A percentile compares a stretch with the other conserved stretches of the same genome.
These are phyloP conservation scores for Hypsibius dujardini DNA, from an alignment of 1,140 invertebrate genomes.

Conservation along the genomic window DNA sequence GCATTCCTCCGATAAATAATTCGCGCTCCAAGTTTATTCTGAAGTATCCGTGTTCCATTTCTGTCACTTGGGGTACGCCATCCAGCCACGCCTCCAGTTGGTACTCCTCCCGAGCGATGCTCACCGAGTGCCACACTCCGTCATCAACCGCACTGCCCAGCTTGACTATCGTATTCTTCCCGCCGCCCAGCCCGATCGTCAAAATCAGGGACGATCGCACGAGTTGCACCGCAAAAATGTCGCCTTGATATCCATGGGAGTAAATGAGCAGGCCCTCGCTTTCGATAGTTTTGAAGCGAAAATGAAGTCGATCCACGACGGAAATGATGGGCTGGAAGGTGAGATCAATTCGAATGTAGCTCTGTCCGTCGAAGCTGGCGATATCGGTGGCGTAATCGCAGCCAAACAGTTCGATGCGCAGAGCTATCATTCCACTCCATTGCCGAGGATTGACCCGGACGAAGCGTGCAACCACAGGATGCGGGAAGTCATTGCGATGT, in stretches of 20 bases:
- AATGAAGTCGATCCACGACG: constrained; percentile 58
- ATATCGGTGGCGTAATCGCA: constrained; percentile 54
- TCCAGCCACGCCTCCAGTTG: background rate
- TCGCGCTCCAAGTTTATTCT: constrained; percentile 24
- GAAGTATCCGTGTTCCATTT: background rate
- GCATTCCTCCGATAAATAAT: constrained; percentile 31
- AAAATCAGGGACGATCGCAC: constrained; percentile 70
- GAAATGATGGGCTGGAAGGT: constrained; percentile 56
- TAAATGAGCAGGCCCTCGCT: constrained; percentile 79
- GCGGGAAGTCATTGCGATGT: constrained; percentile 68
- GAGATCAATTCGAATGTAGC: constrained; percentile 42
- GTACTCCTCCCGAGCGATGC: background rate
- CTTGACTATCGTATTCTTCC: constrained; percentile 35
- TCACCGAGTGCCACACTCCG: constrained; percentile 66
- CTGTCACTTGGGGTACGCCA: background rate
- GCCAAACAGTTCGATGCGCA: constrained; percentile 79
- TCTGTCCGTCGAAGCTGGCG: constrained; percentile 28
- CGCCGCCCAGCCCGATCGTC: constrained; percentile 63
- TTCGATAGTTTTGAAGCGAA: constrained; percentile 76
- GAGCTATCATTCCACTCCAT: constrained; percentile 82
- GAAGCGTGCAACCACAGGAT: constrained; percentile 87
- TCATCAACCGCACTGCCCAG: constrained; percentile 81
- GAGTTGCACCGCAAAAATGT: constrained; percentile 76
- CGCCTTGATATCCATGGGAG: constrained; percentile 76
- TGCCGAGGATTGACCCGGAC: constrained; percentile 83